Conservation (phyloP, 2,888 invertebrate species). For the Hypselothyrea guttata region DNA sequence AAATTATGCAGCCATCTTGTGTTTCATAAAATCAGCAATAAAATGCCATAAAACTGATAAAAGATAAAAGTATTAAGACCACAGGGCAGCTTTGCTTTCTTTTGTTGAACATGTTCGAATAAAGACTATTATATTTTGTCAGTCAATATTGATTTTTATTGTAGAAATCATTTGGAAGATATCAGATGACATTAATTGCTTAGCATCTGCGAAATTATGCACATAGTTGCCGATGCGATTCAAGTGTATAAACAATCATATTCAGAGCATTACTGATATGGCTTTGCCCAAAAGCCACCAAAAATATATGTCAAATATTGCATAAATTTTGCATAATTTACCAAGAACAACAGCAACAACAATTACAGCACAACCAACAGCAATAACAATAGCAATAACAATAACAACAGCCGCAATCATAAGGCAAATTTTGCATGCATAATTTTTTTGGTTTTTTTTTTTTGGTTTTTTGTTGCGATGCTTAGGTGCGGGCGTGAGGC, state of each 20-base stretch:
- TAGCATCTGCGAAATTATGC: not conserved
- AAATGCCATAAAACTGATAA: not conserved
- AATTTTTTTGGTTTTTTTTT: constrained; percentile 45
- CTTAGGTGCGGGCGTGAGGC: constrained; percentile 62
- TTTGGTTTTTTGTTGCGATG: constrained; percentile 37
- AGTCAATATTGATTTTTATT: not conserved
- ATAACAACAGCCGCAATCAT: constrained; percentile 29
- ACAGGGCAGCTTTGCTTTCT: too few species aligned
- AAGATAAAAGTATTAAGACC: not conserved
- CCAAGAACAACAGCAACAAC: constrained; percentile 22
- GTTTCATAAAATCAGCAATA: not conserved
- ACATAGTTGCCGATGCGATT: constrained; percentile 14
- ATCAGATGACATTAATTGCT: not conserved
- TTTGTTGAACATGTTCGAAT: not conserved
- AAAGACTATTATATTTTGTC: not conserved
- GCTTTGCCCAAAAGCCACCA: constrained; percentile 12
- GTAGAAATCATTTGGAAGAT: too few species aligned
- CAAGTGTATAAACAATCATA: constrained; percentile 36
- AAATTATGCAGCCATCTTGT: too few species aligned
- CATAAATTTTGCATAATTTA: constrained; percentile 69
- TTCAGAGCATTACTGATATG: constrained; percentile 42
- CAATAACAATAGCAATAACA: constrained; percentile 15
- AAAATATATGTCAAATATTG: constrained; percentile 73
- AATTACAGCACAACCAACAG: too few species aligned
- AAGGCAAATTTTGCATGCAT: constrained; percentile 60